Evolutionary conservation across 2,797 vertebrate species (phyloP).

Genomic region (Danio tinwini): DNA sequence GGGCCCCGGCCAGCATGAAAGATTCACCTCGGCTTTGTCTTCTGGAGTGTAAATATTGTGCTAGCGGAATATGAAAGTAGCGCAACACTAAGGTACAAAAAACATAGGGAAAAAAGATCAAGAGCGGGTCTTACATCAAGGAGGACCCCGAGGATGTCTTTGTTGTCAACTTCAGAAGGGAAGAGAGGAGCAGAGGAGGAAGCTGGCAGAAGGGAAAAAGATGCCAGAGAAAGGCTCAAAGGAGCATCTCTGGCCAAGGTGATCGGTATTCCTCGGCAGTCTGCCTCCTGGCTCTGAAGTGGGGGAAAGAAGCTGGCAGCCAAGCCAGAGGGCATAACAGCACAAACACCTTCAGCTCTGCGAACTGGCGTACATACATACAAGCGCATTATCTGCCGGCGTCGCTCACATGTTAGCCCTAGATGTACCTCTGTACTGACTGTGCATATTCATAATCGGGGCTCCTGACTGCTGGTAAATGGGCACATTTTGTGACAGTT

Average conservation of each 20-base stretch:
- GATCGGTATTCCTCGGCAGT: slow-evolving; percentile 99
- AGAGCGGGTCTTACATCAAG: slow-evolving; percentile 99
- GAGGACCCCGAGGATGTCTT: slow-evolving; percentile 99
- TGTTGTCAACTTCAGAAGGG: slow-evolving; percentile 99
- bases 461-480: not conserved
- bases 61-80: slow-evolving; percentile 99
- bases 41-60: slow-evolving; percentile 99
- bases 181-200: slow-evolving; percentile 99
- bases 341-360: slow-evolving; percentile 95
- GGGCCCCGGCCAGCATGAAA: slow-evolving; percentile 79
- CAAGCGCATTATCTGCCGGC: slow-evolving; percentile 54
- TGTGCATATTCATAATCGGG: slow-evolving; percentile 30
- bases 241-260: slow-evolving; percentile 99
- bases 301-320: slow-evolving; percentile 99
- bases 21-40: slow-evolving; percentile 93
- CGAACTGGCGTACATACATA: slow-evolving; percentile 54
- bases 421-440: slow-evolving; percentile 13
- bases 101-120: slow-evolving; percentile 99
- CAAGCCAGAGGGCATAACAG: slow-evolving; percentile 99
- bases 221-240: slow-evolving; percentile 99
- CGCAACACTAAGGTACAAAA: slow-evolving; percentile 98
- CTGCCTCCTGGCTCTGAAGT: slow-evolving; percentile 99
- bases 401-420: slow-evolving; percentile 45
- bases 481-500: too few species aligned
- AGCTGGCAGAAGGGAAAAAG: slow-evolving; percentile 99